Evolutionary conservation across 2,113 vertebrate species (phyloP), one percentile per base, ranked within the genome.

Genomic region (Tetrao urogallus): DNA sequence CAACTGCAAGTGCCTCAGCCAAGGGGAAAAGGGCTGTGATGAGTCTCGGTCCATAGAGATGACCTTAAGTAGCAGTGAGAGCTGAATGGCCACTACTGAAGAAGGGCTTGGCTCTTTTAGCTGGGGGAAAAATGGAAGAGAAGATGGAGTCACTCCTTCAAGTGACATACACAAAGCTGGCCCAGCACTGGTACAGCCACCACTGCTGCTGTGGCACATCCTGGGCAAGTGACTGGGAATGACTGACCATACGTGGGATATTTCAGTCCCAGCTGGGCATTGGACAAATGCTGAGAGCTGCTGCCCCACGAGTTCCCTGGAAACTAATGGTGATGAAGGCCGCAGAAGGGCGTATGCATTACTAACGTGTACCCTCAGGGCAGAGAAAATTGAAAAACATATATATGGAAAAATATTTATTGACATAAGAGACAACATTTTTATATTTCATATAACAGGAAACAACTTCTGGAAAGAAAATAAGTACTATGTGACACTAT

Each of bases 61-160:
- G 40, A 34, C 0, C 0, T 30, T 52, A 84, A 54, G 27, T 13
- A 82, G 50, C 43, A 30, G 7, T 2, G 27, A 54, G 5, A 15
- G 36, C 19, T n/a, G 57, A 38, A 43, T 40, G 36, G 36, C 14
- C 36, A 45, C 32, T 20, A 28, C 28, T 71, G 28, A 38, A 54
- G 28, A 24, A 47, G 13, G 27, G 17, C 45, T n/a, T 43, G 60
- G 48, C 19, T 72, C 17, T 8, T 34, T 25, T 38, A 67, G 25
- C 27, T 2, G 2, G 8, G 6, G 22, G 6, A 25, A 19, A 11
- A 66, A 47, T 34, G 18, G 11, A 47, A 63, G 14, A 42, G 28
- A 57, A 80, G 36, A 40, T 13, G 40, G 19, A 64, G 56, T 11
- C 21, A 21, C 15, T 83, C 25, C 36, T 60, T 36, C 36, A 71